These are phyloP conservation scores for Caenorhabditis auriculariae DNA, from an alignment of 2,888 invertebrate species.

Conservation along the genomic window DNA sequence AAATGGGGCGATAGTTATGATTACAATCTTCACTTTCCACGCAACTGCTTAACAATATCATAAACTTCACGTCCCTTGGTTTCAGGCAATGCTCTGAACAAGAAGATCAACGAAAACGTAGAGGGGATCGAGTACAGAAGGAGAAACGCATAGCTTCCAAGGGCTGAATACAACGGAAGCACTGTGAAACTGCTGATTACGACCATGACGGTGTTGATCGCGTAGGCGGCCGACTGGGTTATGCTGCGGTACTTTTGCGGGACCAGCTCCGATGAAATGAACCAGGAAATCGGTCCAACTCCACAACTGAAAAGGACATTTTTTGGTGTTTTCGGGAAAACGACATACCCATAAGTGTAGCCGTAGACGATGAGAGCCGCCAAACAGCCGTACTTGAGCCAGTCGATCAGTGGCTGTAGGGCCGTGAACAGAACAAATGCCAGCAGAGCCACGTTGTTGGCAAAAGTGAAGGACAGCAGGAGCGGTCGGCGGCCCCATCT, in stretches of 20 bases:
- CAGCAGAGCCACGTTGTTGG: constrained; percentile 31
- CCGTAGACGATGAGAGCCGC: constrained; percentile 38
- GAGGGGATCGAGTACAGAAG: constrained; percentile 46
- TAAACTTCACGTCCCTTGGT: constrained; percentile 51
- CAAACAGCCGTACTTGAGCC: constrained; percentile 44
- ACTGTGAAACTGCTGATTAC: constrained; percentile 44
- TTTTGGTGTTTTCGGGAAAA: too few relatives aligned
- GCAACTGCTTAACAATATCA: constrained; percentile 50
- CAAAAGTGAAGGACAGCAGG: constrained; percentile 37
- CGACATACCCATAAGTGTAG: constrained; percentile 47
- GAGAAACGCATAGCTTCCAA: constrained; percentile 46
- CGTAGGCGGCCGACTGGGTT: constrained; percentile 45
- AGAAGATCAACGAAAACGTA: constrained; percentile 25
- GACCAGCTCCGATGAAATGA: constrained; percentile 48
- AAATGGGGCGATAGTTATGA: too few relatives aligned
- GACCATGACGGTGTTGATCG: constrained; percentile 46
- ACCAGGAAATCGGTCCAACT: constrained; percentile 54
- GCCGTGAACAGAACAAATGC: constrained; percentile 39
- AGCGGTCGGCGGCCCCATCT: constrained; percentile 40
- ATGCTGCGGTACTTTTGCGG: constrained; percentile 49
- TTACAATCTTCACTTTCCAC: too few relatives aligned
- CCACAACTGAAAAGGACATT: constrained; percentile 42
- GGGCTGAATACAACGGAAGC: constrained; percentile 37
- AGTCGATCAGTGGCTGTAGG: constrained; percentile 25
- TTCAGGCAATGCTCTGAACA: constrained; percentile 43